These are phyloP conservation scores for Volucella zonaria DNA, from an alignment of 2,888 invertebrate genomes.

Conservation along the genomic window DNA sequence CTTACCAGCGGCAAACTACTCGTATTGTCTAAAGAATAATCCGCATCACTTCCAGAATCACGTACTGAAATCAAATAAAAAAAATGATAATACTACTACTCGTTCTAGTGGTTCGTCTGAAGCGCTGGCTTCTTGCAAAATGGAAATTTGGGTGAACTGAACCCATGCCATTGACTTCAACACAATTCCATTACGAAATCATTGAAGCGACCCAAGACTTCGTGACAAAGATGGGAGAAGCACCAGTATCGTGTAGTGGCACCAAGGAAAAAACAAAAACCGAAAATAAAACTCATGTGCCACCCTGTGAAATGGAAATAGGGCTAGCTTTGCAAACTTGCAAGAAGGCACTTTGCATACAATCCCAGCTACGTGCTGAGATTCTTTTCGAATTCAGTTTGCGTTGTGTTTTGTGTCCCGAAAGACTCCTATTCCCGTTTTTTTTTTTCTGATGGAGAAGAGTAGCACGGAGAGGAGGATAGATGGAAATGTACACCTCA, in stretches of 20 bases:
- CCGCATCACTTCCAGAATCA: conserved; percentile 69
- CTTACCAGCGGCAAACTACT: conserved; percentile 57
- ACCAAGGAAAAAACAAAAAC: neutral
- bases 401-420: conserved; percentile 55
- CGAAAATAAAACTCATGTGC: conserved; percentile 2
- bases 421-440: conserved; percentile 37
- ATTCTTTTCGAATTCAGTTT: conserved; percentile 70
- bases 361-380: conserved; percentile 70
- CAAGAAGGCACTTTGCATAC: conserved; percentile 71
- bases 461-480: neutral
- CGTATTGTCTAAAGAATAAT: conserved; percentile 21
- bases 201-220: conserved; percentile 70
- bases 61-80: conserved; percentile 65
- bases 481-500: conserved; percentile 23
- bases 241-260: neutral
- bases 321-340: conserved; percentile 66
- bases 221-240: conserved; percentile 63
- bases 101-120: neutral
- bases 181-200: conserved; percentile 71
- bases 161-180: conserved; percentile 47
- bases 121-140: neutral
- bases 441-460: neutral
- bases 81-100: conserved; percentile 18
- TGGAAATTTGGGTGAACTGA: conserved; percentile 58
- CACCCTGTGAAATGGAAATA: conserved; percentile 59